Percentiles rank a stretch among this genome's conserved stretches.
Conservation (phyloP, 2,113 vertebrate genomes). For the Serilophus lunatus region DNA sequence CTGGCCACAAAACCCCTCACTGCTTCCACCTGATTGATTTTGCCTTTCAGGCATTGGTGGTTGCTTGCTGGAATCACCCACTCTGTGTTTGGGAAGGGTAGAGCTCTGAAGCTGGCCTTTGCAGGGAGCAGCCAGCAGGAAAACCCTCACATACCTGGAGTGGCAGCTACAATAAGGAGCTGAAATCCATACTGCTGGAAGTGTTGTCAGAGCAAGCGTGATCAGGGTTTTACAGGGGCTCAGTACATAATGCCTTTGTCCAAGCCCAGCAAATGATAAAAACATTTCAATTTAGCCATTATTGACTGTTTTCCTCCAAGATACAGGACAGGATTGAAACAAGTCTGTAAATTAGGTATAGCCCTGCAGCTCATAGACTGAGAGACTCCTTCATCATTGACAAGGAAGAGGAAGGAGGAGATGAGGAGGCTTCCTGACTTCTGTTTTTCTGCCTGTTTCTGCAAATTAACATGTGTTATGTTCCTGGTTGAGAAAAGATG, state of each 20-base stretch:
- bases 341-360: conserved; percentile 53
- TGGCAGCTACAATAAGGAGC: not conserved
- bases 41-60: not conserved
- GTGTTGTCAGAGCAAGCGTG: not conserved
- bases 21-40: not conserved
- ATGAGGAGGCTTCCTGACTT: not conserved
- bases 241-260: not conserved
- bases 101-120: not conserved
- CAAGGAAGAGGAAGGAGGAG: not conserved
- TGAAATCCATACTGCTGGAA: not conserved
- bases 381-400: conserved; percentile 41
- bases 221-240: not conserved
- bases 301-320: conserved; percentile 47
- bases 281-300: conserved; percentile 39
- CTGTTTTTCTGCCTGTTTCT: not conserved
- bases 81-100: not conserved
- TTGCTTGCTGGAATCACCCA: not conserved
- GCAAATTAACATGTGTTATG: not conserved
- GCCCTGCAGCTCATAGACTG: conserved; percentile 36
- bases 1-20: not conserved
- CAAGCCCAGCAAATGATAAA: conserved; percentile 46
- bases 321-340: conserved; percentile 41
- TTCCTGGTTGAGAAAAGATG: not conserved
- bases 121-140: not conserved
- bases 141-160: not conserved